These are phyloP conservation scores for Muscidifurax raptorellus DNA, from an alignment of 1,140 invertebrate genomes.

Conservation along the genomic window DNA sequence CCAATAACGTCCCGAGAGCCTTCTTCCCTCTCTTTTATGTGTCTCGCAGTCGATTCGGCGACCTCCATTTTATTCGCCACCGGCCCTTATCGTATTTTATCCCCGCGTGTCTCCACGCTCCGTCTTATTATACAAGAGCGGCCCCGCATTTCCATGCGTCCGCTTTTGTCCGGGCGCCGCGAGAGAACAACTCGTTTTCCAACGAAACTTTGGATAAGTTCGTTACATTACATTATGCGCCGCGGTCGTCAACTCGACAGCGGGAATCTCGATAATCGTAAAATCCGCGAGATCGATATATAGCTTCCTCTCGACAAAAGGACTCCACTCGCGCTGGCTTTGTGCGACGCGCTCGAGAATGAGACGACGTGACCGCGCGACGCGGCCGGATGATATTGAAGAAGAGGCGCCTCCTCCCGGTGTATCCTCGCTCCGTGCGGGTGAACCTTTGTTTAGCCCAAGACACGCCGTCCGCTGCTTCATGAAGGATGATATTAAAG, in stretches of 20 bases:
- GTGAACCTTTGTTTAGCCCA: background rate
- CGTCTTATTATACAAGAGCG: background rate
- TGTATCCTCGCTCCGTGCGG: background rate
- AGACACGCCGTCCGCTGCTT: background rate
- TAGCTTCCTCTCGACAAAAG: background rate
- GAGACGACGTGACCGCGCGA: too few species aligned
- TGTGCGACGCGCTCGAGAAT: too few species aligned
- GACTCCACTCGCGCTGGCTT: too few species aligned
- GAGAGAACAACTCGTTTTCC: background rate
- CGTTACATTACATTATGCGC: background rate
- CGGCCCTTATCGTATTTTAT: slow-evolving; percentile 33
- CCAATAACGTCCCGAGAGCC: background rate
- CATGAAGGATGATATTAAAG: background rate
- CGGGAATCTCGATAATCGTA: background rate
- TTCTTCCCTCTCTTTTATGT: background rate
- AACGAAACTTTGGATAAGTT: slow-evolving; percentile 17
- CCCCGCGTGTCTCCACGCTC: background rate
- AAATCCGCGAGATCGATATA: background rate
- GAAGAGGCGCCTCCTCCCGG: too few species aligned
- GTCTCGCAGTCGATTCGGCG: background rate
- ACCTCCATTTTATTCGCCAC: background rate
- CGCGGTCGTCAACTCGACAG: background rate
- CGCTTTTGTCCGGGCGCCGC: background rate
- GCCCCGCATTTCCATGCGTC: background rate
- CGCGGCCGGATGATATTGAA: too few species aligned